phyloP scores from a whole-genome alignment of 2,113 vertebrate genomes.

The Sylvicapra grimmia region DNA sequence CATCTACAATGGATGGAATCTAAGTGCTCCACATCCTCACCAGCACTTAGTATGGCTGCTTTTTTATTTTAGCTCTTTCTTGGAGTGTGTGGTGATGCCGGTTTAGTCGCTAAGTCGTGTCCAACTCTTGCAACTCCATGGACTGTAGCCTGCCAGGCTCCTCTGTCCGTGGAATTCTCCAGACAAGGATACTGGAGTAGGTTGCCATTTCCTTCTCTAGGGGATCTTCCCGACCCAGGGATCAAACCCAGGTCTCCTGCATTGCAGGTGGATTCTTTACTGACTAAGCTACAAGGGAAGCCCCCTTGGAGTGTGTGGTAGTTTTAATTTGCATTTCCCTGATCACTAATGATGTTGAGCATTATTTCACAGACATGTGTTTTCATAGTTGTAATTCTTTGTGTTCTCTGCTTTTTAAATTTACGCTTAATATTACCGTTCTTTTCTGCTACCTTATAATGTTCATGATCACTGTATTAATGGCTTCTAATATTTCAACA shows the following conservation, averaged over 20 bases:
- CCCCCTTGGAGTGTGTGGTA: neutral
- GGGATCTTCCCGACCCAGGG: neutral
- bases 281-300: neutral
- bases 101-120: neutral
- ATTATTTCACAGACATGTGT: neutral
- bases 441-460: neutral
- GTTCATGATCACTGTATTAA: constrained; percentile 12
- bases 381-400: neutral
- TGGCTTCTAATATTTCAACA: neutral
- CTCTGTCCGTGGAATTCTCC: neutral
- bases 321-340: constrained; percentile 2
- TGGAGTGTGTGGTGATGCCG: neutral
- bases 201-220: neutral
- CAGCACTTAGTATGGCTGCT: neutral
- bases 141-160: neutral
- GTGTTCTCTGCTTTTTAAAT: neutral
- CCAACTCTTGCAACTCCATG: neutral
- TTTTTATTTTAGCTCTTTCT: neutral
- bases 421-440: neutral
- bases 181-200: neutral
- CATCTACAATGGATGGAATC: neutral
- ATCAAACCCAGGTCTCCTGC: neutral
- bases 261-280: neutral
- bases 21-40: neutral
- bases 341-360: neutral